These are phyloP conservation scores for Phanerotoma sp. DNA, from an alignment of 2,888 invertebrate genomes.

Conservation along the genomic window DNA sequence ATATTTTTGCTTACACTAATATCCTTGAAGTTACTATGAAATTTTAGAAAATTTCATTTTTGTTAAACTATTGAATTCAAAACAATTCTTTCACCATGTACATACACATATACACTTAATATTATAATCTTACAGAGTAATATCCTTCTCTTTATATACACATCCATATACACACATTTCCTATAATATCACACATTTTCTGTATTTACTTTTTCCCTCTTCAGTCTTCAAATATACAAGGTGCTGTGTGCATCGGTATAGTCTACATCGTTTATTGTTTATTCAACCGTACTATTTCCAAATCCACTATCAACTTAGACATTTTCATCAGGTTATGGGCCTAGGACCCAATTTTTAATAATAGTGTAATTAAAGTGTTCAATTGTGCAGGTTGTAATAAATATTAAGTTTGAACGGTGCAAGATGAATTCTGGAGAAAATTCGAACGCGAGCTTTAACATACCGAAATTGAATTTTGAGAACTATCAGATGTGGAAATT, in stretches of 20 bases:
- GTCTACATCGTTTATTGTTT: background rate
- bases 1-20: no score
- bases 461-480: background rate
- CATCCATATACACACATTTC: no score
- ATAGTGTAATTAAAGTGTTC: background rate
- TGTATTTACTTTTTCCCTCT: no score
- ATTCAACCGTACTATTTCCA: background rate
- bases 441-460: background rate
- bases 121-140: no score
- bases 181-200: no score
- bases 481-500: conserved; percentile 1
- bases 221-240: background rate
- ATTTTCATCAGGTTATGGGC: background rate
- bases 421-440: background rate
- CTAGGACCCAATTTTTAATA: background rate
- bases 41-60: no score
- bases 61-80: no score
- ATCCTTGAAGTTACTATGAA: no score
- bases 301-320: background rate
- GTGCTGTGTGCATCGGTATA: background rate
- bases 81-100: no score
- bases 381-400: background rate
- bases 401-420: background rate
- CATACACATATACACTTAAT: no score
- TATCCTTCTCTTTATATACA: no score